Base-by-base conservation (phyloP, 37 sponge, comb jelly and placozoan genomes). In the Ianthella basta region DNA sequence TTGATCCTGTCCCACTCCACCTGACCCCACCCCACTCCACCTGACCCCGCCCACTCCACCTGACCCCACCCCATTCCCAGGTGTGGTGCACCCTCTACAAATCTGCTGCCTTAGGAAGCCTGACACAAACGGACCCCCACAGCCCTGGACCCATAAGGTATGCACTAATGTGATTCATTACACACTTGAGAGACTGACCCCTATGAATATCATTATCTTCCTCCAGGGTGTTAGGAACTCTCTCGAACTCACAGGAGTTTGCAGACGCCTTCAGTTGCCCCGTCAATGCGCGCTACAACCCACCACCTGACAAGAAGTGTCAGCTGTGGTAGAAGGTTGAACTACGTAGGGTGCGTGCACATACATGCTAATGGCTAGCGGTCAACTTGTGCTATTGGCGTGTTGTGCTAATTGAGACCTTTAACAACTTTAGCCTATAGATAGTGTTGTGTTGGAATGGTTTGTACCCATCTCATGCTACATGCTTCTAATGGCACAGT, bases 241-340 rank as follows among this genome's bases (percentile, higher is more conserved):
- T 92, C n/a, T 79, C 79, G 25, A 92, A 95, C 60, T 87, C 86
- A 23, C 20, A 83, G 33, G 95, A 95, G 41, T 95, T 91, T 84
- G 78, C 95, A 21, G 41, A 56, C 35, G 92, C 96, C 10, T 95
- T 92, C 87, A 70, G 67, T 20, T 95, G 96, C 81, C 36, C 68
- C 12, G n/a, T 8, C 35, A 85, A 56, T 35, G 23, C 82, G 35
- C 72, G 63, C 0, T 92, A 92, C 90, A 95, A 95, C 84, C 88
- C 88, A 35, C 80, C 88, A 14, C n/a, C n/a, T n/a, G 44, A 4
- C 1, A 72, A 92, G 36, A 92, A 90, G 80, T 95, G 96, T 64
- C 60, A 70, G 41, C 81, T 95, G 37, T 95, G 96, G 96, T 95
- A 80, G 80, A 53, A 20, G 24, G 36, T 40, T 35, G 3, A 8